Base-by-base conservation (phyloP, 1,140 invertebrate genomes). In the Leptinotarsa defecta region DNA sequence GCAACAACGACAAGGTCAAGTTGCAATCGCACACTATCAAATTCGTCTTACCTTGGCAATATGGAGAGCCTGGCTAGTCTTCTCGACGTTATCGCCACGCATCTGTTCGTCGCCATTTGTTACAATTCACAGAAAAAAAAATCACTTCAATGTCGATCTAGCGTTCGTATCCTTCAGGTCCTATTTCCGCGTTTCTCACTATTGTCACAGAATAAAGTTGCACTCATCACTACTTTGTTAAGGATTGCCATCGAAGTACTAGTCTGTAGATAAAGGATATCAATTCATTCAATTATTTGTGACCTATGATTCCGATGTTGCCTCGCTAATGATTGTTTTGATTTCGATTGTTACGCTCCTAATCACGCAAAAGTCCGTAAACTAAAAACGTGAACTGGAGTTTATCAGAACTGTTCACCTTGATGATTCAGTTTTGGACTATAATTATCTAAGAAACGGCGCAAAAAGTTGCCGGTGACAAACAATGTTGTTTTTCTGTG, bases 21-120 rank as follows among this genome's bases (percentile, higher is more conserved):
- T 77, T 77, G 70, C 52, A 57, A 17, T 15, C n/a, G n/a, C 13
- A n/a, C 27, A 70, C 71, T 61, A 49, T 52, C 20, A n/a, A 68
- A 61, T 48, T 68, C 48, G 43, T 75, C 77, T 73, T 64, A 78
- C 77, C 77, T 78, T 75, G 77, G 77, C 73, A 75, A 70, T 63
- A 74, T 71, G 74, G 75, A 57, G 24, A 78, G 62, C 68, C 77
- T 74, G 20, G 49, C 71, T 70, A 78, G 75, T 78, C 77, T 75
- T 71, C 74, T 67, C 49, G 73, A 65, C 17, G 65, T 69, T 19
- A 69, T 52, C 48, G 57, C 67, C 27, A 74, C 22, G 43, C 19
- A 70, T 27, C 65, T 48, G 69, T 34, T 57, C 19, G 43, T 24
- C 49, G 65, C 48, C 43, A 67, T 67, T 34, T 57, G 15, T 19